phyloP scores from a whole-genome alignment of 2,888 invertebrate species.

The Pseudeuparius sepicola region DNA sequence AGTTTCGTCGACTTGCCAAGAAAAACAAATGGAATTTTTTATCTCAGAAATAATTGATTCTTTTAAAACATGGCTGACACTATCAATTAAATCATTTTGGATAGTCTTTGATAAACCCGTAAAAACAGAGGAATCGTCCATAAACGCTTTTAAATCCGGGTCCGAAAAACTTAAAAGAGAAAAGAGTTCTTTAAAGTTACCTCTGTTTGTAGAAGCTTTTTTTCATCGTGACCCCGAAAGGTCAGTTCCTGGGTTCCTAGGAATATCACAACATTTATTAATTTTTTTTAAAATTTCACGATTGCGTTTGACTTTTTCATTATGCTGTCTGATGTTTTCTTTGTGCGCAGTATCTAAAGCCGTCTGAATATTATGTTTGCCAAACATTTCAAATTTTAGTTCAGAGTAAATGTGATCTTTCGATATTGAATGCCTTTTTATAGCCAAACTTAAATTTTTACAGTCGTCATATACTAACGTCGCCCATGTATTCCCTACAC shows the following conservation, averaged over 20 bases:
- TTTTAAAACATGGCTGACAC: slow-evolving; percentile 5
- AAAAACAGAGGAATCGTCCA: slow-evolving; percentile 13
- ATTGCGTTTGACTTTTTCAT: slow-evolving; percentile 7
- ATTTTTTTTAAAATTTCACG: slow-evolving; percentile 1
- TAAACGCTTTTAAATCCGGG: slow-evolving; percentile 12
- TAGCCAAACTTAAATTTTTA: slow-evolving; percentile 1
- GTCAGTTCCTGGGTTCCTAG: slow-evolving; percentile 7
- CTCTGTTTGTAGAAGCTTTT: slow-evolving; percentile 5
- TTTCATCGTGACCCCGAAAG: slow-evolving; percentile 14
- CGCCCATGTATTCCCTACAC: background rate
- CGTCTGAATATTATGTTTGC: slow-evolving; percentile 5
- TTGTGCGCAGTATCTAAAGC: slow-evolving; percentile 7
- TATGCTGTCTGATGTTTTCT: background rate
- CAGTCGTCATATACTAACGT: background rate
- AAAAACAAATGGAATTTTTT: slow-evolving; percentile 15
- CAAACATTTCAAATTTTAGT: slow-evolving; percentile 5
- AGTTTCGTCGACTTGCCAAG: slow-evolving; percentile 21
- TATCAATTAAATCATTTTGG: slow-evolving; percentile 20
- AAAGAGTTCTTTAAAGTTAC: slow-evolving; percentile 10
- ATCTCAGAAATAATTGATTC: slow-evolving; percentile 15
- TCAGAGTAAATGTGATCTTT: background rate
- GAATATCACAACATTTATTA: slow-evolving; percentile 9
- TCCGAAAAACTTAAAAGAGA: slow-evolving; percentile 3
- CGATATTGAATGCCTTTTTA: slow-evolving; percentile 4
- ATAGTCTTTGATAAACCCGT: slow-evolving; percentile 17